Conservation (phyloP, 1,140 invertebrate species). For the Diabrotica undecimpunctata region DNA sequence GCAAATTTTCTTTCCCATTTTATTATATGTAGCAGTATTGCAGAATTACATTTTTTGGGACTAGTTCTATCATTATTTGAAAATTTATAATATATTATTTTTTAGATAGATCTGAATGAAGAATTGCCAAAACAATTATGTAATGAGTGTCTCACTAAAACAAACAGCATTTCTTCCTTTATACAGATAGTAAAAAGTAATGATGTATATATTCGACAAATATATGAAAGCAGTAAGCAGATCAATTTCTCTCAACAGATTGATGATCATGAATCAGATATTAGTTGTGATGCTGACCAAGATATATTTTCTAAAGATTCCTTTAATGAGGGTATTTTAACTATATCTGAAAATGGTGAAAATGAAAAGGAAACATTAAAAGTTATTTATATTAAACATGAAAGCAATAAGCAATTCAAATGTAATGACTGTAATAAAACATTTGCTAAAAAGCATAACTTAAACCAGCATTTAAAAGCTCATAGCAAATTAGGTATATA, state of each 20-base stretch:
- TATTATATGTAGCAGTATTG: too few relatives aligned
- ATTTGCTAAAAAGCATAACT: slow-evolving; percentile 7
- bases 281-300: background rate
- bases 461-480: slow-evolving; percentile 10
- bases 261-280: background rate
- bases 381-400: too few relatives aligned
- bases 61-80: too few relatives aligned
- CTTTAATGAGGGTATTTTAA: background rate
- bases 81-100: background rate
- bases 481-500: slow-evolving; percentile 10
- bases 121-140: slow-evolving; percentile 13
- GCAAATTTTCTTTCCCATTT: too few relatives aligned
- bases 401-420: slow-evolving; percentile 5
- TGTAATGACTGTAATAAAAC: slow-evolving; percentile 9
- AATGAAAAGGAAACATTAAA: background rate
- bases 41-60: too few relatives aligned
- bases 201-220: slow-evolving; percentile 1
- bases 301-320: background rate
- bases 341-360: background rate
- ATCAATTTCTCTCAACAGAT: background rate
- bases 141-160: background rate
- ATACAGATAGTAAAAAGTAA: slow-evolving; percentile 12
- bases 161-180: slow-evolving; percentile 9
- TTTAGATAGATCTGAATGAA: slow-evolving; percentile 13
- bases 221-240: background rate